Evolutionary conservation across 2,888 invertebrate genomes (phyloP), one percentile per base, ranked within the genome.

Genomic region (Napeogenes sylphis): DNA sequence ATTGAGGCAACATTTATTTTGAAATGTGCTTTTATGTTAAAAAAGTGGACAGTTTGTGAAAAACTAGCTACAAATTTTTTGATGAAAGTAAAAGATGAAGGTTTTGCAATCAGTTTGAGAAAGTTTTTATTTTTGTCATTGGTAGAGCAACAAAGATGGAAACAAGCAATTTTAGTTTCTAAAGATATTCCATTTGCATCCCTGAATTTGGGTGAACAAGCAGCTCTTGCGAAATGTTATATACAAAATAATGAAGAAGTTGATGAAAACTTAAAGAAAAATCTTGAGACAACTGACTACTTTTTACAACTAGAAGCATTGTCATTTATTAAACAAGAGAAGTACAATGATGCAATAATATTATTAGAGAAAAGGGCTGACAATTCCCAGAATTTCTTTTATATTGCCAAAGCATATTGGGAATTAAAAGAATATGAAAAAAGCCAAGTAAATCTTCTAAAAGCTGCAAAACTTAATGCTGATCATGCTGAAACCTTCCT

Each of bases 401-500:
- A 92, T 76, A 82, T 93, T 58, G 94, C 94, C 2, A 85, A 87
- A 74, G 87, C 93, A 61, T 92, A 93, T 78, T 94, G 92, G 92
- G 83, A 92, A 73, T 75, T 92, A 21, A 81, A 91, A 53, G 83
- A 94, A 64, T 92, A 91, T 81, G 90, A 92, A 45, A 92, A 93
- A 68, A 92, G 94, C 69, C 84, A 94, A 45, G 84, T 92, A 64
- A 92, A 92, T 67, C 92, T 95, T 72, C 80, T 95, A 4, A 94
- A 92, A 89, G 93, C 94, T 56, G 93, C 94, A 2, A 93, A 96
- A 80, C 80, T 94, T 12, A 93, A 96, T 78, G 93, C 95, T n/a
- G 93, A 94, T 74, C 93, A 94, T 83, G 93, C 93, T 72, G 91
- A 93, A 58, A 94, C 94, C 70, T 96, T 97, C 80, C 83, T 94